phyloP scores from a whole-genome alignment of 2,888 invertebrate genomes.

The Diplazon laetatorius region DNA sequence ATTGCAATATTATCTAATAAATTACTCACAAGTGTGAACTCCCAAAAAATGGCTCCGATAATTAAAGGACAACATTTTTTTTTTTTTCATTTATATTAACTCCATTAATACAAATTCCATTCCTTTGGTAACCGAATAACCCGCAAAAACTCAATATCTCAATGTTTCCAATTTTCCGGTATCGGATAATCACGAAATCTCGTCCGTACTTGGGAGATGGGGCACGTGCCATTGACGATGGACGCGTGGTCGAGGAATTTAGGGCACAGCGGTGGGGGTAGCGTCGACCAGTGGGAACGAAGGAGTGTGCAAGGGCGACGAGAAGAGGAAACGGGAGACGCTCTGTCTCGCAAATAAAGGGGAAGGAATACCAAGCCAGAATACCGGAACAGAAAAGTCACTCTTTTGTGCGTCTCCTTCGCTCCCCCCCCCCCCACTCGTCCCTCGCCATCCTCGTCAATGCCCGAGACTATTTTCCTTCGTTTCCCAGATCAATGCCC shows the following conservation, averaged over 20 bases:
- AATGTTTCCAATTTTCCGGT: too few relatives aligned
- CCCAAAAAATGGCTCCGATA: too few relatives aligned
- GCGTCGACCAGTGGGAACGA: neutral
- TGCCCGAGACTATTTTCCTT: conserved; percentile 53
- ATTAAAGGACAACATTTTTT: too few relatives aligned
- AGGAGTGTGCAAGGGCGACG: conserved; percentile 3
- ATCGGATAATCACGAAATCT: too few relatives aligned
- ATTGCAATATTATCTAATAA: too few relatives aligned
- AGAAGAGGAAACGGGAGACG: conserved; percentile 13
- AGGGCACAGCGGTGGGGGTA: neutral
- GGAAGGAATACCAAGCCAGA: conserved; percentile 23
- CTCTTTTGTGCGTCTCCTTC: conserved; percentile 19
- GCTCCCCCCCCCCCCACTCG: conserved; percentile 14
- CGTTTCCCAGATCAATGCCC: conserved; percentile 56
- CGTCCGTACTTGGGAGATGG: neutral
- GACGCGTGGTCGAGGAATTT: conserved; percentile 23
- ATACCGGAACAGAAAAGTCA: conserved; percentile 22
- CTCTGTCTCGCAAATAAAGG: conserved; percentile 2
- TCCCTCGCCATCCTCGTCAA: conserved; percentile 8
- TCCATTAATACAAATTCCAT: too few relatives aligned
- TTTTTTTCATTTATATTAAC: too few relatives aligned
- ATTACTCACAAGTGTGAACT: too few relatives aligned
- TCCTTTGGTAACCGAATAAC: too few relatives aligned
- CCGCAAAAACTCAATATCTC: too few relatives aligned
- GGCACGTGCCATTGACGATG: conserved; percentile 27